phyloP scores from a whole-genome alignment of 2,113 vertebrate species.

The Pavo muticus region DNA sequence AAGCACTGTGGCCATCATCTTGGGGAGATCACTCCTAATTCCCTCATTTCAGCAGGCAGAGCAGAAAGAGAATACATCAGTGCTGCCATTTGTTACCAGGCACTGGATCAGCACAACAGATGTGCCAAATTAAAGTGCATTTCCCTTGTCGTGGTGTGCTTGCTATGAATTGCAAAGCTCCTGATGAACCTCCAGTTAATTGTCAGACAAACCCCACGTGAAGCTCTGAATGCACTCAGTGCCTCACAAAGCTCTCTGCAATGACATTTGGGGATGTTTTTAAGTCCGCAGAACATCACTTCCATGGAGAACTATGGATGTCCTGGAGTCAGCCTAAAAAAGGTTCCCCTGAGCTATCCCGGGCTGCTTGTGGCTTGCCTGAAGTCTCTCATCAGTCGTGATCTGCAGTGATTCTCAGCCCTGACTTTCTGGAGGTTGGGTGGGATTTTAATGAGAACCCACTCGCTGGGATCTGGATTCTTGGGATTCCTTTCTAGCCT shows the following conservation, averaged over 20 bases:
- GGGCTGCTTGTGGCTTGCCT: slow-evolving; percentile 36
- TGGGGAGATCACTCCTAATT: not conserved
- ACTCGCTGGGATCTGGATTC: not conserved
- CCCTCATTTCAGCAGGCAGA: not conserved
- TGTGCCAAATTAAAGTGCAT: not conserved
- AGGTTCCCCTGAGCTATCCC: not conserved
- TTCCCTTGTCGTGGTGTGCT: not conserved
- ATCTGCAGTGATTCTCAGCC: not conserved
- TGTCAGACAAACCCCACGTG: not conserved
- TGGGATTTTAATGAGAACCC: slow-evolving; percentile 50
- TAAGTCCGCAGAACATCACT: not conserved
- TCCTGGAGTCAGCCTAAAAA: not conserved
- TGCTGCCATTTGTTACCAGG: not conserved
- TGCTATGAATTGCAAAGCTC: not conserved
- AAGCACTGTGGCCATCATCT: not conserved
- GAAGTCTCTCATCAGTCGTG: slow-evolving; percentile 31
- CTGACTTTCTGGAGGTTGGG: not conserved
- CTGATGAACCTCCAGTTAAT: not conserved
- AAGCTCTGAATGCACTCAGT: not conserved
- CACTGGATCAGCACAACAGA: not conserved
- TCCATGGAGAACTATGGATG: not conserved
- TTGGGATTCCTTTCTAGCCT: not conserved
- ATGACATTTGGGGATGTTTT: not conserved
- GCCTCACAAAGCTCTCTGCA: not conserved
- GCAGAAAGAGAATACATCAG: not conserved